Conservation (phyloP, 2,113 vertebrate species). For the Sigmodon hispidus region DNA sequence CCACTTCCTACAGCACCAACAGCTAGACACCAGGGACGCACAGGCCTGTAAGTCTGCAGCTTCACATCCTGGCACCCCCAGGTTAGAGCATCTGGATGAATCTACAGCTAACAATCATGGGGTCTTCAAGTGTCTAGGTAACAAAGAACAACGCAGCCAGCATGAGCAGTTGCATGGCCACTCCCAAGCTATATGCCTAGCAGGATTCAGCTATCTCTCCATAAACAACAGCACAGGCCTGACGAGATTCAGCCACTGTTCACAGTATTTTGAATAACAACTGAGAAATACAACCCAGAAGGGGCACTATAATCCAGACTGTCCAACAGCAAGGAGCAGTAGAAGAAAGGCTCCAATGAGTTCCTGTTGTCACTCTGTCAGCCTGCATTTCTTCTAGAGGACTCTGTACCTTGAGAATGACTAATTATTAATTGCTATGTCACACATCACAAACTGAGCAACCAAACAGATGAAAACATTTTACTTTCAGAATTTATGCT, state of each 20-base stretch:
- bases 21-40: background rate
- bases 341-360: background rate
- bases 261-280: background rate
- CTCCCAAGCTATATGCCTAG: background rate
- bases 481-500: background rate
- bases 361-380: background rate
- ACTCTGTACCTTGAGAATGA: background rate
- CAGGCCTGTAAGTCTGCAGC: background rate
- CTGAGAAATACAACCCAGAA: background rate
- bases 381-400: background rate
- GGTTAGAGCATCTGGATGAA: background rate
- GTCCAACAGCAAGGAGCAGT: background rate
- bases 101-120: background rate
- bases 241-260: background rate
- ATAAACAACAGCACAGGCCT: background rate
- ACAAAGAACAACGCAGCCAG: background rate
- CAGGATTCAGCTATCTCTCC: rapidly evolving
- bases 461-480: background rate
- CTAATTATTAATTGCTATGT: background rate
- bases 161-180: background rate
- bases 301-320: background rate
- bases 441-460: background rate
- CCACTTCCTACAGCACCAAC: background rate
- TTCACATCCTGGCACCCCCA: background rate
- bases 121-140: background rate